Evolutionary conservation across 2,888 invertebrate species (phyloP), one percentile per base, ranked within the genome.

Genomic region (Kuschelorhynchus macadamiae): DNA sequence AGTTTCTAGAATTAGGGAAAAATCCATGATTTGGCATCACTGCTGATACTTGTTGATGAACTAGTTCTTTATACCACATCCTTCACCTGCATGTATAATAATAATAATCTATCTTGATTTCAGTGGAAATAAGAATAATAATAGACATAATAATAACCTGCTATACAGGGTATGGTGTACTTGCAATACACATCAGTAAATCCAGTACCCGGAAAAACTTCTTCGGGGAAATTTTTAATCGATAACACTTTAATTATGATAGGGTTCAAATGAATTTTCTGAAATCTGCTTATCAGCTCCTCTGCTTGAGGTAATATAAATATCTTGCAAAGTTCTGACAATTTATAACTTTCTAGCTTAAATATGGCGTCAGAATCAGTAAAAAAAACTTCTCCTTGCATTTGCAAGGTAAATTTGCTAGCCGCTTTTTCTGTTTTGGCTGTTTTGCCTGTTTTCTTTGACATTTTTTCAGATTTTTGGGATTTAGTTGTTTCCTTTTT

Each of bases 181-280:
- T 61, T 64, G 52, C 65, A 69, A 20, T 42, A 71, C 7, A 71
- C 2, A 16, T 65, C 63, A 2, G 63, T 67, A 44, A 59, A 65
- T 14, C 71, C 73, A 2, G 60, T 41, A 18, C 70, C 47, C 25
- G 61, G 60, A 12, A 78, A 66, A 16, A 71, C 36, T 33, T 75
- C 67, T 1, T 20, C 69, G 1, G 79, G 79, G 9, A 79, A 61
- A 49, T 74, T 72, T 5, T 66, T 50, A 5, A 79, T 39, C 39
- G 73, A 76, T 4, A 62, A 64, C 12, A 77, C 68, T 62, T 77
- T 78, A 5, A 78, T 65, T 9, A 78, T 72, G 5, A 78, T 56
- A 0, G 77, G 76, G 65, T 76, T 76, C 14, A 77, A 56, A 0
- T 44, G 14, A n/a, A 75, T 62, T 57, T 78, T 78, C 41, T 77